Evolutionary conservation across 2,888 invertebrate species (phyloP), one percentile per base, ranked within the genome.

Genomic region (Agrochola litura): DNA sequence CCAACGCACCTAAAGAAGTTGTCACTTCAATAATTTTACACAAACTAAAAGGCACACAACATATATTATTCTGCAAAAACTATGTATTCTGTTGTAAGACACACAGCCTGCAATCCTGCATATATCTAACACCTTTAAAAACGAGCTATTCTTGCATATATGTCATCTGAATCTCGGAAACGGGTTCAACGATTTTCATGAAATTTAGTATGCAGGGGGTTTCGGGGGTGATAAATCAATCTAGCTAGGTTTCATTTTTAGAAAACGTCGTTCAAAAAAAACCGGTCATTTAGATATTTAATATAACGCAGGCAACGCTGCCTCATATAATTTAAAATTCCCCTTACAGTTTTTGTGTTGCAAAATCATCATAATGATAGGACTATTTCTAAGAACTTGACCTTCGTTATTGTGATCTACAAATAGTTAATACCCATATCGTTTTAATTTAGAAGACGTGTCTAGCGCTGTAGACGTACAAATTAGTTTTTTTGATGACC

Each of bases 391-490:
- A 9, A 56, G 63, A 79, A 72, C 5, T 10, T 54, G 25, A 56
- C 54, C 84, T 79, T 72, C 54, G 22, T 41, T 41, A 61, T 54
- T 30, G 54, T 41, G 54, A 43, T 49, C 8, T 14, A 2, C 30
- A 65, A 80, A 84, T 68, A 61, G 22, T 49, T 64, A 65, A 64
- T 56, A 69, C 14, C n/a, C 37, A 22, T 81, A 67, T 30, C 30
- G 60, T 67, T 84, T 79, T 65, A 30, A 68, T 54, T 72, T 60
- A 12, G 54, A 63, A 60, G 41, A 71, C 41, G 54, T 66, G 66
- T 72, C 63, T 68, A 49, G 19, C 12, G 6, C 16, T 41, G n/a
- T n/a, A 65, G 56, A 63, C 10, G 63, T 12, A 14, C 30, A n/a
- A 79, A 73, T 80, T 46, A 63, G 61, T 52, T 69, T 78, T 73